Base-by-base conservation (phyloP, 1,140 invertebrate species). In the Ooceraea biroi region DNA sequence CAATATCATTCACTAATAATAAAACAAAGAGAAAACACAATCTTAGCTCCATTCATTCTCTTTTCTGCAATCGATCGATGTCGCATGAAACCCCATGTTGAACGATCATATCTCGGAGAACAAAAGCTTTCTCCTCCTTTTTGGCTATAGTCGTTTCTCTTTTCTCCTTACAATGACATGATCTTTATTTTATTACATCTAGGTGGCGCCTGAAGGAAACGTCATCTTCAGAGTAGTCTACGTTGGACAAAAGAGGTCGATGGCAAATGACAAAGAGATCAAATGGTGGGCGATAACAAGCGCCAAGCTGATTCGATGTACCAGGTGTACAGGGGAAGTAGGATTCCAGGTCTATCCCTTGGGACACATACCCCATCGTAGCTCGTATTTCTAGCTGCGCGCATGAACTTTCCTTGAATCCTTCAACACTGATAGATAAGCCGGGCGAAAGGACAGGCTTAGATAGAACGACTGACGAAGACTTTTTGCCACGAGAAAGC, bases 261-360 rank as follows among this genome's bases (percentile, higher is more conserved):
- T 83, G 63, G 68, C 17, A 84, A 80, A 87, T 58, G 73, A 41
- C 82, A 73, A 84, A 84, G 73, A 65, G 85, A 88, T 84, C 85
- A 87, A 84, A 82, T 87, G 61, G 55, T 50, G 41, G 52, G 27
- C 41, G 86, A 87, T 87, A 87, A 88, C 85, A 80, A 88, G 82
- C 60, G 25, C 73, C 76, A 84, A 63, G 66, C 82, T 69, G 86
- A 87, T 84, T 88, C 85, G 82, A 80, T 80, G 82, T 88, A 84
- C 66, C 80, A 22, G 25, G 66, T 84, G 73, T 63, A 25, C 48
- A 46, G 4, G 27, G 25, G 22, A 60, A 52, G 55, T 50, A 46
- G 44, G 36, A 69, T 84, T 52, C 55, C 58, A 19, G 12, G 41
- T 52, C 63, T 44, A 17, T 78, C 86, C 63, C 69, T 5, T 2